Evolutionary conservation across 1,140 invertebrate genomes (phyloP).

Genomic region (Ctenoplectra terminalis): DNA sequence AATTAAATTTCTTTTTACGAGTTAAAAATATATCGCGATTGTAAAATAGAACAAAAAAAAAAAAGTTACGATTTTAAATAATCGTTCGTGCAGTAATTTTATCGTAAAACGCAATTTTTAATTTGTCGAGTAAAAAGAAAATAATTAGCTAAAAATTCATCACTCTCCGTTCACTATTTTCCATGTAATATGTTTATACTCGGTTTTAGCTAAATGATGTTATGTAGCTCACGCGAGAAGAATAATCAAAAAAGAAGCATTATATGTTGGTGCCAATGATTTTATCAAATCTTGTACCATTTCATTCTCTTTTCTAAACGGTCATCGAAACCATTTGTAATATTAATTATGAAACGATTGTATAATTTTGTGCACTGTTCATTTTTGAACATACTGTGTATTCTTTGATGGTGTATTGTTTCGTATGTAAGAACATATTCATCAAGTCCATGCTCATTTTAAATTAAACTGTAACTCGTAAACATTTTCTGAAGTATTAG

Average conservation of each 20-base stretch:
- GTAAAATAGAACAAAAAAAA: too few relatives aligned
- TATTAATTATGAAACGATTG: slow-evolving; percentile 1
- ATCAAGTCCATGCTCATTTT: slow-evolving; percentile 70
- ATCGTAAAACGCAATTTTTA: slow-evolving; percentile 22
- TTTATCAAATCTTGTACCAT: slow-evolving; percentile 55
- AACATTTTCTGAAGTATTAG: slow-evolving; percentile 76
- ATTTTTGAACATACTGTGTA: slow-evolving; percentile 45
- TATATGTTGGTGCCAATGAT: slow-evolving; percentile 68
- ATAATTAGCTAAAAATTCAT: neutral
- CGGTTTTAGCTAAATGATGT: slow-evolving; percentile 4
- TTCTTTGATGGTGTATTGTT: slow-evolving; percentile 43
- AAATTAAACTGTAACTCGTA: slow-evolving; percentile 70
- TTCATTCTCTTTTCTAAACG: slow-evolving; percentile 21
- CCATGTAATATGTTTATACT: slow-evolving; percentile 15
- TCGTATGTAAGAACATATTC: slow-evolving; percentile 62
- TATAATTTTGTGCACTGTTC: slow-evolving; percentile 26
- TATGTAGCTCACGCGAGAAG: neutral
- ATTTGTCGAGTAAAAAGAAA: slow-evolving; percentile 5
- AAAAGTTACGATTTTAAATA: neutral
- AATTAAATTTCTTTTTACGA: slow-evolving; percentile 40
- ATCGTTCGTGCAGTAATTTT: slow-evolving; percentile 19
- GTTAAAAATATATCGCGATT: slow-evolving; percentile 16
- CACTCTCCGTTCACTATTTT: neutral
- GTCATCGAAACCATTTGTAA: neutral
- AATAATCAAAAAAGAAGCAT: slow-evolving; percentile 56